phyloP scores from a whole-genome alignment of 2,797 vertebrate genomes.

The Amblyraja radiata region DNA sequence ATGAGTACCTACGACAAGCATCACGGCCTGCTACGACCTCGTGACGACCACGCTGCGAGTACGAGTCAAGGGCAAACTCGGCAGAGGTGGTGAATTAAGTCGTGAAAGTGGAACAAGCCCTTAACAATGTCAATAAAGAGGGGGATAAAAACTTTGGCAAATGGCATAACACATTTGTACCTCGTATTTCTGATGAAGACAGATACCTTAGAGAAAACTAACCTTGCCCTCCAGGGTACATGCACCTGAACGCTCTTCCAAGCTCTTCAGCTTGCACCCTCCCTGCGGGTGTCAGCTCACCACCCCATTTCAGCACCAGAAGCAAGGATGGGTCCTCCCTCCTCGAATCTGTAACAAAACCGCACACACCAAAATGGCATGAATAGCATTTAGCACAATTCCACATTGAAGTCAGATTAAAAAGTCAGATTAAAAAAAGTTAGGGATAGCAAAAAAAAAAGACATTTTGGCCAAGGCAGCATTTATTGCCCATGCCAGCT shows the following conservation, averaged over 20 bases:
- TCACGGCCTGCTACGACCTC: no score
- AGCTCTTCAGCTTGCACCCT: constrained; percentile 91
- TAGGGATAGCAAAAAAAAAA: neutral
- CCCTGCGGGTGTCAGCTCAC: constrained; percentile 86
- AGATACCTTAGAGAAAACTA: neutral
- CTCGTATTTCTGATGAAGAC: neutral
- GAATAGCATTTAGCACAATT: neutral
- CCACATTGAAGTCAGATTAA: neutral
- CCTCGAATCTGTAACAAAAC: constrained; percentile 60
- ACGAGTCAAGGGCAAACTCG: no score
- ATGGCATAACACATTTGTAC: neutral
- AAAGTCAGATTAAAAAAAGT: no score
- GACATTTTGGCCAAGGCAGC: no score
- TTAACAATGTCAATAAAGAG: neutral
- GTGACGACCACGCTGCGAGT: no score
- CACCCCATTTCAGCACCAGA: constrained; percentile 91
- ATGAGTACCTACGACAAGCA: no score
- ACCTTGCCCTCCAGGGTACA: constrained; percentile 98
- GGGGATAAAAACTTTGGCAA: neutral
- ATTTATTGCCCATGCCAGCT: no score
- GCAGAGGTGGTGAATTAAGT: no score
- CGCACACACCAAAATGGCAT: neutral
- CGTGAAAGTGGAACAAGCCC: no score
- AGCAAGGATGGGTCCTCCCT: constrained; percentile 75
- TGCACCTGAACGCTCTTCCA: constrained; percentile 87